Evolutionary conservation across 1,140 invertebrate species (phyloP).

Genomic region (Melipona quadrifasciata): DNA sequence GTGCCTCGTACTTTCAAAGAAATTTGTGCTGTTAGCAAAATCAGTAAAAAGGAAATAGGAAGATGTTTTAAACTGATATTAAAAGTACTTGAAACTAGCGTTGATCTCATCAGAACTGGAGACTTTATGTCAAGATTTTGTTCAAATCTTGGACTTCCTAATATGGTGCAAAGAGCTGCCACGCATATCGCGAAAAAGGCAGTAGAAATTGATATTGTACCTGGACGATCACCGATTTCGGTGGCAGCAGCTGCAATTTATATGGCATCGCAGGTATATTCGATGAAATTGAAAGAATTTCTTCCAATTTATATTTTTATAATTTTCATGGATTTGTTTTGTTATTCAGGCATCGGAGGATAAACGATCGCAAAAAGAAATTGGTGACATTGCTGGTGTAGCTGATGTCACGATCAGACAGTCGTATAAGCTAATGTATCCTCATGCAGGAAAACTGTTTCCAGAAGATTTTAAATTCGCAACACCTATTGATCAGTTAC

Average conservation of each 20-base stretch:
- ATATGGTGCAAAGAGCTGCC: slow-evolving; percentile 96
- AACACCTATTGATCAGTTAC: slow-evolving; percentile 96
- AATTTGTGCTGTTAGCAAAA: slow-evolving; percentile 99
- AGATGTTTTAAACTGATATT: slow-evolving; percentile 97
- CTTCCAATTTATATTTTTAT: slow-evolving; percentile 5
- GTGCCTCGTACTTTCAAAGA: slow-evolving; percentile 99
- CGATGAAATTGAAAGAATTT: not conserved
- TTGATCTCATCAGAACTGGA: slow-evolving; percentile 98
- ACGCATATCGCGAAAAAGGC: slow-evolving; percentile 98
- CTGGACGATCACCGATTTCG: slow-evolving; percentile 99
- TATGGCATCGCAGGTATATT: slow-evolving; percentile 96
- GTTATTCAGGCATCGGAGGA: slow-evolving; percentile 92
- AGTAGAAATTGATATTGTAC: slow-evolving; percentile 98
- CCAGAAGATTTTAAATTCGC: slow-evolving; percentile 98
- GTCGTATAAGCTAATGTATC: slow-evolving; percentile 99
- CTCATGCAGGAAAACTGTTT: slow-evolving; percentile 94
- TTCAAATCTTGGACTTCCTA: slow-evolving; percentile 92
- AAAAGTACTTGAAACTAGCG: slow-evolving; percentile 96
- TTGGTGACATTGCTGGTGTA: slow-evolving; percentile 99
- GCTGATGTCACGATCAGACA: slow-evolving; percentile 99
- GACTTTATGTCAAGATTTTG: slow-evolving; percentile 99
- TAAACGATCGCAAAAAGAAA: slow-evolving; percentile 98
- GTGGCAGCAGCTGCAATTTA: slow-evolving; percentile 99
- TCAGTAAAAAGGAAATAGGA: slow-evolving; percentile 99
- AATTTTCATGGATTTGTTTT: slow-evolving; percentile 7